A percentile compares a stretch with the other conserved stretches of the same genome.
Evolutionary conservation across 1,140 invertebrate species (phyloP).

Genomic region (Pachyrhynchus sulphureomaculatus): DNA sequence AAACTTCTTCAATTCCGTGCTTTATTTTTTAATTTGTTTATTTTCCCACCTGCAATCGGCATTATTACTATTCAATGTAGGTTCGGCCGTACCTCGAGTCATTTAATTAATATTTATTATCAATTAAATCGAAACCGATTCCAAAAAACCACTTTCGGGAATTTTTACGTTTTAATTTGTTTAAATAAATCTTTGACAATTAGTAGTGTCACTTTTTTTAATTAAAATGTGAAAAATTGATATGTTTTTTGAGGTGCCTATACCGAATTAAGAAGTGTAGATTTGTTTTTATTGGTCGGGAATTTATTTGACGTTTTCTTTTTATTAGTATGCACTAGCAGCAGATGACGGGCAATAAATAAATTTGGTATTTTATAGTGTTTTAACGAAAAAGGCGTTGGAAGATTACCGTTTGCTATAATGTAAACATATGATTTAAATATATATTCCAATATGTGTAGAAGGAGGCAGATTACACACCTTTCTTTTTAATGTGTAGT

Average conservation of each 20-base stretch:
- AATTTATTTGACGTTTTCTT: too few species aligned
- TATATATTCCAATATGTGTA: too few species aligned
- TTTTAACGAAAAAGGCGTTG: too few species aligned
- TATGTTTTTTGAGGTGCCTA: background rate
- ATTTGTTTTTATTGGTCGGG: too few species aligned
- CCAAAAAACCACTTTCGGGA: background rate
- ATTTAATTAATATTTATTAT: conserved; percentile 21
- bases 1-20: conserved; percentile 3
- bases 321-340: too few species aligned
- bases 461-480: too few species aligned
- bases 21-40: conserved; percentile 2
- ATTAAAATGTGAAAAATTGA: background rate
- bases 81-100: background rate
- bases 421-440: too few species aligned
- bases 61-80: conserved; percentile 18
- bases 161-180: conserved; percentile 13
- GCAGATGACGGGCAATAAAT: too few species aligned
- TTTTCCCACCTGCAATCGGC: conserved; percentile 6
- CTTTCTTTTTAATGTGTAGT: too few species aligned
- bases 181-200: conserved; percentile 14
- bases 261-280: background rate
- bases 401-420: too few species aligned
- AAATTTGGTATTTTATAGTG: too few species aligned
- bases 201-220: conserved; percentile 8
- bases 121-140: conserved; percentile 15